Base-by-base conservation (phyloP, 1,140 invertebrate genomes). In the Temnothorax curvispinosus region DNA sequence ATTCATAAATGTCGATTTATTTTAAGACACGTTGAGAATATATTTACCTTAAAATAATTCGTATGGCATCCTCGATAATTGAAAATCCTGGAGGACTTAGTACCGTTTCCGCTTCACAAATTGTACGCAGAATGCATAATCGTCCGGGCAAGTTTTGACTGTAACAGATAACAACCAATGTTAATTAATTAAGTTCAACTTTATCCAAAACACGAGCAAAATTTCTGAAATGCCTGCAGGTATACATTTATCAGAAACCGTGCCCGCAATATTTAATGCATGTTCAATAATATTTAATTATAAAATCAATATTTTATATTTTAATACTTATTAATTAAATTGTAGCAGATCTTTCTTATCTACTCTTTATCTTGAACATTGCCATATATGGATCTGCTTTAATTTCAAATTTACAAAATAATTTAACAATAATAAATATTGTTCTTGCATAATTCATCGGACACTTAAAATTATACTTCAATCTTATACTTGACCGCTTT, bases 11-110 rank as follows among this genome's bases (percentile, higher is more conserved):
- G 13, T n/a, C 5, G 6, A 64, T 47, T 77, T 47, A 62, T 0
- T 8, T n/a, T 2, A 21, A 65, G 13, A 21, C 21, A n/a, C 50
- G 3, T 35, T 67, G n/a, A 11, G 9, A 58, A 50, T 50, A 60
- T 1, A 11, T 44, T 82, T 96, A 97, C 97, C 95, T 96, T 86
- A 98, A 96, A 81, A 97, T 93, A 38, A 96, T 95, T 93, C 96
- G 96, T 64, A 97, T 92, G 82, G 97, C 90, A 92, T 97, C 97
- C 82, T 97, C 97, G 18, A 97, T 94, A 72, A 97, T 95, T 27
- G 96, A 97, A 77, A 95, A 93, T 32, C 97, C 96, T 18, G 95
- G 96, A 0, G 96, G 95, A 44, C 96, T 96, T 56, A 97, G 90
- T 88, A 96, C 93, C 65, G 93, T 94, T 86, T 96, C 96, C 9